A percentile compares a stretch with the other conserved stretches of the same genome.
phyloP scores from a whole-genome alignment of 2,797 vertebrate genomes.

The Pseudomugil gertrudae region DNA sequence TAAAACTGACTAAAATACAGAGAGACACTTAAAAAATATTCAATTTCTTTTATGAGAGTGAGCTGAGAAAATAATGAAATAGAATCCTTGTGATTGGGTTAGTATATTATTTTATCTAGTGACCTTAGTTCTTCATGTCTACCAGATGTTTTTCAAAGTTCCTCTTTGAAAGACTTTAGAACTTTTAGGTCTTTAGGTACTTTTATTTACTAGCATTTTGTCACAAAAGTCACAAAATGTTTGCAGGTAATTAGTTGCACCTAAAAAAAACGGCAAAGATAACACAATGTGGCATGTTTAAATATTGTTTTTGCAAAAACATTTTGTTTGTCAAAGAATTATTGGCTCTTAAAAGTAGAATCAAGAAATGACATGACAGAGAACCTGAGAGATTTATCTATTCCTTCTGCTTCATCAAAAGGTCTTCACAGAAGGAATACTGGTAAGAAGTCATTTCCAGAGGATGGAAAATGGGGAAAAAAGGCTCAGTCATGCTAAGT shows the following conservation, averaged over 20 bases:
- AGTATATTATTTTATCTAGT: neutral
- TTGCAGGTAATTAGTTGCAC: neutral
- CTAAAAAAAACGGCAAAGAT: neutral
- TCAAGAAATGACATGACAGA: neutral
- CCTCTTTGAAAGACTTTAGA: too few relatives aligned
- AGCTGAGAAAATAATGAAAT: neutral
- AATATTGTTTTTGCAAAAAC: neutral
- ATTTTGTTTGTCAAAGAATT: neutral
- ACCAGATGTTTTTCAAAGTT: neutral
- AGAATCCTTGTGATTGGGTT: too few relatives aligned
- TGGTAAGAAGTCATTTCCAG: neutral
- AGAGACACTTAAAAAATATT: neutral
- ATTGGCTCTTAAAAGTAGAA: neutral
- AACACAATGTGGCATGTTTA: neutral
- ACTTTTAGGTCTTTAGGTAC: neutral
- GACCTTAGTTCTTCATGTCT: neutral
- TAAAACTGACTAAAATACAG: too few relatives aligned
- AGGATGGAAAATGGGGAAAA: neutral
- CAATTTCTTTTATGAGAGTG: neutral
- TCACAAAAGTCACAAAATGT: neutral
- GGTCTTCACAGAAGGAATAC: neutral
- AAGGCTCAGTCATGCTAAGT: neutral
- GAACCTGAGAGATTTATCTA: neutral
- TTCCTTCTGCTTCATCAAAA: neutral
- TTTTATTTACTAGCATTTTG: neutral